A percentile compares a stretch with the other conserved stretches of the same genome.
Evolutionary conservation across 2,888 invertebrate species (phyloP).

Genomic region (Drosophila imparisetae): DNA sequence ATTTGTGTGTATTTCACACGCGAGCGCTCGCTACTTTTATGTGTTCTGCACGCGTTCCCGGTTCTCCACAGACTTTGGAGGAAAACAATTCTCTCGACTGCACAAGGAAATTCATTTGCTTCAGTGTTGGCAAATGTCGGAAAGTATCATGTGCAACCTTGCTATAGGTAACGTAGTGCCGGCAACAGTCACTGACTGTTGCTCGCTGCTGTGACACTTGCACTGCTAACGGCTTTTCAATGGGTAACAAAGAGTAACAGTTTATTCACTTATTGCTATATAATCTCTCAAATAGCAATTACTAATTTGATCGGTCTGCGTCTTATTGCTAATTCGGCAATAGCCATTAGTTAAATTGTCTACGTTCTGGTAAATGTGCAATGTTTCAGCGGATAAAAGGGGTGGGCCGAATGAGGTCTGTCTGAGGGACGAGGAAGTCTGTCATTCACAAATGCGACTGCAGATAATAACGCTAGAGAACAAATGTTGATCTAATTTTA

Average conservation of each 20-base stretch:
- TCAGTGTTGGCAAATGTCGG: slow-evolving; percentile 2
- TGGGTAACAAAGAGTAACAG: neutral
- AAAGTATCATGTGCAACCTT: slow-evolving; percentile 13
- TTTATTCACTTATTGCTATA: slow-evolving; percentile 16
- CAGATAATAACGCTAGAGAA: slow-evolving; percentile 42
- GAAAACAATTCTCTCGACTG: slow-evolving; percentile 37
- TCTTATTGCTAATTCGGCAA: neutral
- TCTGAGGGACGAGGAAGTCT: neutral
- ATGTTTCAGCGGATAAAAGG: slow-evolving; percentile 8
- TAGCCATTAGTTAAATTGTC: neutral
- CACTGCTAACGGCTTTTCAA: slow-evolving; percentile 26
- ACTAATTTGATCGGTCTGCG: slow-evolving; percentile 6
- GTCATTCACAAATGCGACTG: slow-evolving; percentile 15
- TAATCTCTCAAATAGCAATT: slow-evolving; percentile 24
- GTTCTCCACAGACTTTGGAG: slow-evolving; percentile 75
- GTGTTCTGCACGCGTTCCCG: slow-evolving; percentile 68
- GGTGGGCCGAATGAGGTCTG: neutral
- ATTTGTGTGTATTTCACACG: slow-evolving; percentile 3
- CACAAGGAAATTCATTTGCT: slow-evolving; percentile 10
- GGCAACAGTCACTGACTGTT: neutral
- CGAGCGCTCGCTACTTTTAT: neutral
- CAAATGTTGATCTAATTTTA: slow-evolving; percentile 15
- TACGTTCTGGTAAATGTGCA: neutral
- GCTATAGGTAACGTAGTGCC: neutral
- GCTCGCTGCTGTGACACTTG: slow-evolving; percentile 12